A percentile compares a stretch with the other conserved stretches of the same genome.
These are phyloP conservation scores for Momotus momota DNA, from an alignment of 2,797 vertebrate species.

Conservation along the genomic window DNA sequence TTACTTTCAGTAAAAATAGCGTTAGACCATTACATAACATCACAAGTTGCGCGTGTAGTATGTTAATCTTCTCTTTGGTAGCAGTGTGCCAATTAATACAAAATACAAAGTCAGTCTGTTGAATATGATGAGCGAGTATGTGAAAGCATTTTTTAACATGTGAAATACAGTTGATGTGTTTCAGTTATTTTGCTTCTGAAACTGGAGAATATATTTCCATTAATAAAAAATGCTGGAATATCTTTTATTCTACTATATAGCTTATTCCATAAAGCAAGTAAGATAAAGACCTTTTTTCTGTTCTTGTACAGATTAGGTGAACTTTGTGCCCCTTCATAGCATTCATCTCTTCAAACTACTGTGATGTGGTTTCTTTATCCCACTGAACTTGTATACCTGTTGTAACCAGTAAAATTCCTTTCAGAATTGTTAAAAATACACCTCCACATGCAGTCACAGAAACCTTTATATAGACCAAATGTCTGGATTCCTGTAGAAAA, in stretches of 20 bases:
- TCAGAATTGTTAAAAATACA: background rate
- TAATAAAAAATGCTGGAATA: background rate
- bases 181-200: background rate
- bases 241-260: background rate
- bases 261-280: background rate
- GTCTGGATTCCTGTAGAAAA: background rate
- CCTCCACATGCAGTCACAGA: background rate
- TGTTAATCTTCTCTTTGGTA: background rate
- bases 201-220: background rate
- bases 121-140: background rate
- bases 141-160: background rate
- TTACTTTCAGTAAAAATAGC: background rate
- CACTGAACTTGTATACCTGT: background rate
- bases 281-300: background rate
- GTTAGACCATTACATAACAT: background rate
- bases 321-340: background rate
- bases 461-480: background rate
- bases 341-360: background rate
- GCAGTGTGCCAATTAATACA: background rate
- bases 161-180: background rate
- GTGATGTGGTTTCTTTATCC: background rate
- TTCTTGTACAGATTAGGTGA: background rate
- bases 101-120: background rate
- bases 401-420: background rate
- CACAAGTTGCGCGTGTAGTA: background rate